phyloP scores from a whole-genome alignment of 2,797 vertebrate species.

The Acipenser transmontanus region DNA sequence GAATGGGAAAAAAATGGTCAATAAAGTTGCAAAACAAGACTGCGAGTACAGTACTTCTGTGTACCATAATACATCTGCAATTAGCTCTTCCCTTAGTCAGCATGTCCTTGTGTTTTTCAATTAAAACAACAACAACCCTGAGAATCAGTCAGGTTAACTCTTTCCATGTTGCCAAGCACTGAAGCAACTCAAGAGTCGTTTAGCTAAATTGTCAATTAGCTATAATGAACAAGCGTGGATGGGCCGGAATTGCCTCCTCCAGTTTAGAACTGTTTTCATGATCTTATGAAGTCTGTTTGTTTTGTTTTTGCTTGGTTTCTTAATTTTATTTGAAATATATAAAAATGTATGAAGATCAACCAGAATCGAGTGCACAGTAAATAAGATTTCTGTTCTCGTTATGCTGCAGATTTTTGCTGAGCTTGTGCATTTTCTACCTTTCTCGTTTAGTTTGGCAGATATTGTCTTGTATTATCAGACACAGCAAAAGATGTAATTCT shows the following conservation, averaged over 20 bases:
- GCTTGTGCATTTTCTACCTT: background rate
- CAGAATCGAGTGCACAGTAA: background rate
- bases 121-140: conserved; percentile 11
- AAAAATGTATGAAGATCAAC: background rate
- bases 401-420: background rate
- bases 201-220: too few relatives aligned
- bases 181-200: too few relatives aligned
- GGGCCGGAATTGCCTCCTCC: too few relatives aligned
- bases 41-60: conserved; percentile 52
- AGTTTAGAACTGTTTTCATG: too few relatives aligned
- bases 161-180: too few relatives aligned
- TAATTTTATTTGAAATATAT: background rate
- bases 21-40: conserved; percentile 38
- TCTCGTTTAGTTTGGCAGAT: conserved; percentile 17
- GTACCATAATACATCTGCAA: conserved; percentile 54
- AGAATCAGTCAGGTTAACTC: too few relatives aligned
- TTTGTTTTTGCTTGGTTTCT: background rate
- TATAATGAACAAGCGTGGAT: too few relatives aligned
- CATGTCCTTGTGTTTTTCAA: conserved; percentile 53
- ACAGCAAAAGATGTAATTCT: conserved; percentile 20
- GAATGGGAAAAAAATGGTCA: conserved; percentile 33
- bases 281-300: background rate
- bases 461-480: conserved; percentile 12
- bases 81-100: conserved; percentile 54
- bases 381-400: background rate